These are phyloP conservation scores for Drosophila auraria DNA, from an alignment of 1,140 invertebrate genomes.

Conservation along the genomic window DNA sequence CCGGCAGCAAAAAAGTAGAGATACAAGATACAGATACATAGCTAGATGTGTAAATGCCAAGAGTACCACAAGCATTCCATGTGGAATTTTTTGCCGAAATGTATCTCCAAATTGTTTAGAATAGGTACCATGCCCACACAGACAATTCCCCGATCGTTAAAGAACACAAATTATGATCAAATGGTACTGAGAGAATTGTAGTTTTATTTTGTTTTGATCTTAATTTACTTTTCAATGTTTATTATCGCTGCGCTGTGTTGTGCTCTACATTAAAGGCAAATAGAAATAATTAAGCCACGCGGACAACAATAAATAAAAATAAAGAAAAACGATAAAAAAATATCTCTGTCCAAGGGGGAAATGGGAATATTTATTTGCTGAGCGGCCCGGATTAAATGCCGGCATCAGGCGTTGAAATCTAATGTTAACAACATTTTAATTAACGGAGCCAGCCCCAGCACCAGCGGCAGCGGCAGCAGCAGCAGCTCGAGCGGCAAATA, in stretches of 20 bases:
- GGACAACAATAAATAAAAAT: slow-evolving; percentile 49
- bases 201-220: slow-evolving; percentile 28
- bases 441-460: slow-evolving; percentile 35
- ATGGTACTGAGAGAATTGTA: slow-evolving; percentile 50
- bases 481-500: slow-evolving; percentile 22
- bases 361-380: slow-evolving; percentile 74
- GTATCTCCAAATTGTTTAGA: slow-evolving; percentile 66
- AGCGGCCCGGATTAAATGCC: slow-evolving; percentile 57
- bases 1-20: slow-evolving; percentile 4
- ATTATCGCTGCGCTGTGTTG: slow-evolving; percentile 33
- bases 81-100: slow-evolving; percentile 33
- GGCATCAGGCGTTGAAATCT: slow-evolving; percentile 70
- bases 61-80: slow-evolving; percentile 21
- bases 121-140: slow-evolving; percentile 11
- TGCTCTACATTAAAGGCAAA: slow-evolving; percentile 59
- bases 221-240: slow-evolving; percentile 40
- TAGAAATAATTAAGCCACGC: slow-evolving; percentile 75
- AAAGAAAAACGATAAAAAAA: slow-evolving; percentile 34
- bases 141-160: slow-evolving; percentile 54
- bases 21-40: slow-evolving; percentile 29
- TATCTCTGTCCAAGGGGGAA: slow-evolving; percentile 10
- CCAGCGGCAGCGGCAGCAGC: background rate
- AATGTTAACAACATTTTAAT: slow-evolving; percentile 83
- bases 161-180: slow-evolving; percentile 64
- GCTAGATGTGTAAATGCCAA: slow-evolving; percentile 17